Percentiles rank a stretch among this genome's conserved stretches.
Conservation (phyloP, 2,113 vertebrate species). For the Petroica traversi region DNA sequence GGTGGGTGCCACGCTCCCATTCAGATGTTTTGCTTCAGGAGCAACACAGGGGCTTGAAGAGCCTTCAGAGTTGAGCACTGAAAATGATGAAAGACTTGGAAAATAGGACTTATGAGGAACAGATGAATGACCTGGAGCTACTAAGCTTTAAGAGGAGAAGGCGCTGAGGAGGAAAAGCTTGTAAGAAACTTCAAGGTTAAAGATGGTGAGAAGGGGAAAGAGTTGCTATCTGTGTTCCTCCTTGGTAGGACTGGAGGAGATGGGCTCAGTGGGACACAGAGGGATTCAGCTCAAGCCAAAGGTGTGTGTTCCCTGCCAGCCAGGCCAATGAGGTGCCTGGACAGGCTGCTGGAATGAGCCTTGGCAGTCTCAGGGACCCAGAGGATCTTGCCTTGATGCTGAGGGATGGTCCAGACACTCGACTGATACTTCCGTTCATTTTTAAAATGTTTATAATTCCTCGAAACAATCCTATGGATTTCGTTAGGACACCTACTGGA, state of each 20-base stretch:
- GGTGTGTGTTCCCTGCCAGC: background rate
- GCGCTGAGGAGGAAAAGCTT: background rate
- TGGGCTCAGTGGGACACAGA: background rate
- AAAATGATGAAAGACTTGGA: background rate
- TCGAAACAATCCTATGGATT: background rate
- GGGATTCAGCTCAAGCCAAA: background rate
- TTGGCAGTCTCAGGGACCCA: background rate
- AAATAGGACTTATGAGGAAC: background rate
- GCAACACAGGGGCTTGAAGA: background rate
- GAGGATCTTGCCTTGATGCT: background rate
- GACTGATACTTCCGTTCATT: background rate
- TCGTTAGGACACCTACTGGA: background rate
- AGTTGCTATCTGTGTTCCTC: background rate
- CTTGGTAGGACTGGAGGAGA: background rate
- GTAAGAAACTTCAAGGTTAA: fast-evolving
- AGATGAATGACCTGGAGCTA: background rate
- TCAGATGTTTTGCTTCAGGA: background rate
- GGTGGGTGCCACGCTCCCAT: fast-evolving
- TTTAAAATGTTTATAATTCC: too few relatives aligned
- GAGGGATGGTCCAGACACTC: background rate
- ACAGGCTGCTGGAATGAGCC: background rate
- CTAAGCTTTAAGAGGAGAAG: background rate
- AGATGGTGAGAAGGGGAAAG: background rate
- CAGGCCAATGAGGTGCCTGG: background rate
- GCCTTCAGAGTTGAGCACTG: background rate